phyloP scores from a whole-genome alignment of 2,113 vertebrate species.

The Lynx canadensis region DNA sequence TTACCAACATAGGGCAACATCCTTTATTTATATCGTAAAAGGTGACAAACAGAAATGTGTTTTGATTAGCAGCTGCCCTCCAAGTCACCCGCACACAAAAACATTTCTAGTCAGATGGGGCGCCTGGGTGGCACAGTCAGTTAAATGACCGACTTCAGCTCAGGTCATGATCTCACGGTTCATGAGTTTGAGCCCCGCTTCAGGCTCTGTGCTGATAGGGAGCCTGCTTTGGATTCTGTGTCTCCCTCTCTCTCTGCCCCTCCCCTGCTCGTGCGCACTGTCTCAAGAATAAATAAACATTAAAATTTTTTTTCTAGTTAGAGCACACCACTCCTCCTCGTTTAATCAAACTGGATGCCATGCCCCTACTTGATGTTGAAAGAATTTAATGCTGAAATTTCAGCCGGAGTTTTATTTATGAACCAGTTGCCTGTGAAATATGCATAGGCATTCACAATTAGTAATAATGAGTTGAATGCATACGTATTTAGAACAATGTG shows the following conservation, averaged over 20 bases:
- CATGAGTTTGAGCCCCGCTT: no score
- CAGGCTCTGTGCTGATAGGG: no score
- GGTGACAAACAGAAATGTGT: conserved; percentile 9
- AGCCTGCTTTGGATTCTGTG: no score
- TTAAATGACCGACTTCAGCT: no score
- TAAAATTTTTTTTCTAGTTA: background rate
- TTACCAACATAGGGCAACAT: background rate
- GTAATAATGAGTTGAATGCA: conserved; percentile 65
- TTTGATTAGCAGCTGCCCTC: conserved; percentile 58
- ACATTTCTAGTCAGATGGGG: background rate
- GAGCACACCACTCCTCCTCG: background rate
- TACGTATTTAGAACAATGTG: conserved; percentile 61
- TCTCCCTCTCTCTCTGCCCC: no score
- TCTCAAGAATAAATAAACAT: no score
- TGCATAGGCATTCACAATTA: conserved; percentile 61
- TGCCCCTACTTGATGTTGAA: background rate
- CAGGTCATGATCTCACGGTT: no score
- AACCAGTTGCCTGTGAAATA: conserved; percentile 68
- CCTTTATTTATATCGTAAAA: conserved; percentile 32
- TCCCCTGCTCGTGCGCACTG: no score
- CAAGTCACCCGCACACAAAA: background rate
- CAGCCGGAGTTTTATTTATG: conserved; percentile 69
- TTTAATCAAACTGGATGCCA: conserved; percentile 50
- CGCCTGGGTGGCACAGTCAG: no score
- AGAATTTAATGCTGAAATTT: conserved; percentile 38